Evolutionary conservation across 2,113 vertebrate genomes (phyloP).

Genomic region (Patagioenas fasciata): DNA sequence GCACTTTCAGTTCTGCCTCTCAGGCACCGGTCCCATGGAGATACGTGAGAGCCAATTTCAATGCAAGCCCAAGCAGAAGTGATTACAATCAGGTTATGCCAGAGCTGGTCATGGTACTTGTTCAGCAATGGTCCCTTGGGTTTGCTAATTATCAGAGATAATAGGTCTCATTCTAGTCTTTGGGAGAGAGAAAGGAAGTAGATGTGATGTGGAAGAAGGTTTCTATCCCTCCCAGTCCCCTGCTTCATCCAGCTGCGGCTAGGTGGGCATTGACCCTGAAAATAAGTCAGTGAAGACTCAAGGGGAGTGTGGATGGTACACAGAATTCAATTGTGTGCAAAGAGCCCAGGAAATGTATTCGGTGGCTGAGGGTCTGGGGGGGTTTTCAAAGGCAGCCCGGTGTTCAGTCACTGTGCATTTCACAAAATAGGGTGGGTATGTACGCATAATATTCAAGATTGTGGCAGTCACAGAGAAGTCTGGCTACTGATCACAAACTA

Average conservation of each 20-base stretch:
- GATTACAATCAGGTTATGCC: neutral
- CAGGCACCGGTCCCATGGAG: neutral
- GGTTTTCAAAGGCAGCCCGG: neutral
- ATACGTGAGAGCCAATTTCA: neutral
- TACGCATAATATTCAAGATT: neutral
- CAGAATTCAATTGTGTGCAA: neutral
- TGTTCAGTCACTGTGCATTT: neutral
- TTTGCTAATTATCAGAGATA: neutral
- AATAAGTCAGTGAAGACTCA: neutral
- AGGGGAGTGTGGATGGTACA: neutral
- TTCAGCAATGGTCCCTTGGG: neutral
- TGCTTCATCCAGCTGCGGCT: neutral
- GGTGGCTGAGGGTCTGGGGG: neutral
- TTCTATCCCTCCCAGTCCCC: neutral
- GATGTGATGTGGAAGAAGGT: neutral
- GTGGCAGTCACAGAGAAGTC: neutral
- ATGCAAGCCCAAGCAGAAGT: neutral
- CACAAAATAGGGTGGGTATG: neutral
- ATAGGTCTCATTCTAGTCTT: neutral
- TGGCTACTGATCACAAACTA: neutral
- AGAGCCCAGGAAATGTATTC: neutral
- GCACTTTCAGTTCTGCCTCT: neutral
- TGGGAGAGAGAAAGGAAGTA: neutral
- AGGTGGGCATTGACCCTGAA: neutral
- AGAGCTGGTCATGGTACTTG: neutral